phyloP scores from a whole-genome alignment of 1,140 invertebrate species.

The Steinernema khuongi region DNA sequence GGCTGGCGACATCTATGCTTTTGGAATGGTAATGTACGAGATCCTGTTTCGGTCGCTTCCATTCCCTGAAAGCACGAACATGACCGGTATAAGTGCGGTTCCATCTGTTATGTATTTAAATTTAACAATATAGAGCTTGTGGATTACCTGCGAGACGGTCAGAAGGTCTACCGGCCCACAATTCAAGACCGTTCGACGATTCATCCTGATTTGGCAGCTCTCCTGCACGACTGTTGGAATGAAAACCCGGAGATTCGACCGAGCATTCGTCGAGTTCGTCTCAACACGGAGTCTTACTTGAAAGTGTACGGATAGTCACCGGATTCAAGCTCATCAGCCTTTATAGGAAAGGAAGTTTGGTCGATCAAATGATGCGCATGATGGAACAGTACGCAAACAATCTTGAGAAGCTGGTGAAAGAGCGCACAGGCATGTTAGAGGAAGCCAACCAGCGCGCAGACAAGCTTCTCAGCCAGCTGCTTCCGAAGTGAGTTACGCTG shows the following conservation, averaged over 20 bases:
- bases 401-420: conserved; percentile 83
- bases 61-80: conserved; percentile 46
- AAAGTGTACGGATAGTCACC: conserved; percentile 49
- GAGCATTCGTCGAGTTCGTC: conserved; percentile 48
- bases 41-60: conserved; percentile 53
- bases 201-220: conserved; percentile 51
- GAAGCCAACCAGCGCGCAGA: conserved; percentile 38
- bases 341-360: conserved; percentile 37
- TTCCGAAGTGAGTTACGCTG: conserved; percentile 31
- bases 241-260: conserved; percentile 55
- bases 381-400: conserved; percentile 77
- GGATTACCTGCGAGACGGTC: conserved; percentile 52
- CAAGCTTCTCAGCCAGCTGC: conserved; percentile 35
- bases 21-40: conserved; percentile 58
- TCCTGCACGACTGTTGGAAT: conserved; percentile 55
- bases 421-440: conserved; percentile 69
- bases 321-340: conserved; percentile 19
- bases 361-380: conserved; percentile 45
- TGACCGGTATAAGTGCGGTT: conserved; percentile 32
- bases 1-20: conserved; percentile 55
- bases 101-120: neutral
- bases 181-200: conserved; percentile 52
- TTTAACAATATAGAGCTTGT: conserved; percentile 42
- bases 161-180: conserved; percentile 46
- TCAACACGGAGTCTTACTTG: conserved; percentile 56